These are phyloP conservation scores for Tridacna gigas DNA, from an alignment of 2,888 invertebrate species.

Conservation along the genomic window DNA sequence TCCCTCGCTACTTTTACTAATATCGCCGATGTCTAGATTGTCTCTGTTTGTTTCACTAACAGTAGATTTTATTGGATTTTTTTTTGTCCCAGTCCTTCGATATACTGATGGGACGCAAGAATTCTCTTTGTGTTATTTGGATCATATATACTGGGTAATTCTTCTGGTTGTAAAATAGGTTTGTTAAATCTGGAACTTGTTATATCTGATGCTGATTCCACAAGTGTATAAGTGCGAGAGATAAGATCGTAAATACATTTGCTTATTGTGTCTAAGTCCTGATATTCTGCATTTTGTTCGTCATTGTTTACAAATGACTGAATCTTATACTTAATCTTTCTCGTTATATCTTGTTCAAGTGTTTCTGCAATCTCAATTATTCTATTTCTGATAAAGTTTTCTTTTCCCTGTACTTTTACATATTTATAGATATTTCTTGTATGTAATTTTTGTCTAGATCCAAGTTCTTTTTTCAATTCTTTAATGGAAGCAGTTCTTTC, in stretches of 20 bases:
- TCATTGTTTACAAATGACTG: neutral
- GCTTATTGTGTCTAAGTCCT: neutral
- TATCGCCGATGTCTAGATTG: neutral
- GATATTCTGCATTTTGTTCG: neutral
- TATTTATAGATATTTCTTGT: neutral
- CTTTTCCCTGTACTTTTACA: neutral
- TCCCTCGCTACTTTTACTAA: no score
- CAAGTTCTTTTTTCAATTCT: neutral
- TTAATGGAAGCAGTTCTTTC: neutral
- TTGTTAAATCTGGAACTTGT: neutral
- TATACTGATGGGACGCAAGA: neutral
- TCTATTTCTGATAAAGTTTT: neutral
- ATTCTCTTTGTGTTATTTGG: neutral
- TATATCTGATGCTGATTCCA: neutral
- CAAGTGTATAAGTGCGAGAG: neutral
- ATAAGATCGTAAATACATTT: slow-evolving; percentile 1
- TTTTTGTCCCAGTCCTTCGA: neutral
- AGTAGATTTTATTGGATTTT: neutral
- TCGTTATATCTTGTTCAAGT: neutral
- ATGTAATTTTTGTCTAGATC: neutral
- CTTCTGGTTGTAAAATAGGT: neutral
- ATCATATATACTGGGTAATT: neutral
- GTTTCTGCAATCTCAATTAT: neutral
- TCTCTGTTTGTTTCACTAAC: neutral
- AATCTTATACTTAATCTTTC: neutral